Evolutionary conservation across 2,797 vertebrate genomes (phyloP).

Genomic region (Euphonia xanthogaster): DNA sequence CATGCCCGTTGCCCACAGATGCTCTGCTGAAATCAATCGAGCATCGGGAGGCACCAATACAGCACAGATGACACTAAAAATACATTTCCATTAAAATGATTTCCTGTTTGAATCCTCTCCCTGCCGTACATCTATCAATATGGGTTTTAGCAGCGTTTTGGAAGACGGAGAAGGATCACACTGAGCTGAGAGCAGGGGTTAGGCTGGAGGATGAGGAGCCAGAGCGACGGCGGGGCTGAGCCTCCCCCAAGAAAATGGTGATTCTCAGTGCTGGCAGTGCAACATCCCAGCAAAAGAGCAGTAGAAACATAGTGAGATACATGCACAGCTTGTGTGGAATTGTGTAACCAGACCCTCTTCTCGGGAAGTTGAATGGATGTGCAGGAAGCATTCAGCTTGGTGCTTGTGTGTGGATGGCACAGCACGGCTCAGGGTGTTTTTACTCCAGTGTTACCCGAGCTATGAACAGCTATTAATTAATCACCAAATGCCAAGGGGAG

Average conservation of each 20-base stretch:
- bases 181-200: not conserved
- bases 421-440: not conserved
- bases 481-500: not conserved
- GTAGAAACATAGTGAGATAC: not conserved
- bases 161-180: not conserved
- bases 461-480: conserved; percentile 6
- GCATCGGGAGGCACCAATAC: not conserved
- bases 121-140: not conserved
- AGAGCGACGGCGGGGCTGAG: not conserved
- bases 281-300: not conserved
- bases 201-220: not conserved
- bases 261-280: not conserved
- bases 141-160: not conserved
- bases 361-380: not conserved
- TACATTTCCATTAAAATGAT: not conserved
- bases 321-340: not conserved
- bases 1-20: not conserved
- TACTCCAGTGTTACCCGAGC: not conserved
- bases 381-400: not conserved
- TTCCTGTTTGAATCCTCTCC: not conserved
- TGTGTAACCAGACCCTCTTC: not conserved
- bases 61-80: not conserved
- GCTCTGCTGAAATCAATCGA: not conserved
- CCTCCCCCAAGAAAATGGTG: not conserved
- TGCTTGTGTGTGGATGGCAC: not conserved